Evolutionary conservation across 2,888 invertebrate genomes (phyloP).

Genomic region (Physocephala rufipes): DNA sequence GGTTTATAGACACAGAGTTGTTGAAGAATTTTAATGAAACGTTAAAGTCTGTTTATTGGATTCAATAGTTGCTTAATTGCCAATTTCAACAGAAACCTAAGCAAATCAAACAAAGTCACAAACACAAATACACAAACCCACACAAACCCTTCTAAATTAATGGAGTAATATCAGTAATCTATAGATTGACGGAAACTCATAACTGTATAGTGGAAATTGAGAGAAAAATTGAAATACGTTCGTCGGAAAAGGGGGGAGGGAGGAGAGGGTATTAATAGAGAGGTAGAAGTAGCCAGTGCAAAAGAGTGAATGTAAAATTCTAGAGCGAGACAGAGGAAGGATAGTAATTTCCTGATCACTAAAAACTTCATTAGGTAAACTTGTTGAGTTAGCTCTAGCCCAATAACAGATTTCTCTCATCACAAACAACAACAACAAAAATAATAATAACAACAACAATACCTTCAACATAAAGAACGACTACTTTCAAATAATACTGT

Average conservation of each 20-base stretch:
- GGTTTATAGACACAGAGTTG: no score
- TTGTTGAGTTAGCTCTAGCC: conserved; percentile 18
- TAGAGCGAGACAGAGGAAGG: conserved; percentile 21
- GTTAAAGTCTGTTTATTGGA: conserved; percentile 63
- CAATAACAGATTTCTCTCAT: no score
- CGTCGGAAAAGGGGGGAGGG: neutral
- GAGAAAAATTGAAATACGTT: neutral
- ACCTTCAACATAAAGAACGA: no score
- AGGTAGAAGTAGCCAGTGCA: neutral
- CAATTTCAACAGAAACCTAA: conserved; percentile 57
- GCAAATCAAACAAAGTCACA: neutral
- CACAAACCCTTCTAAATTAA: neutral
- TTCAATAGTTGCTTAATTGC: conserved; percentile 65
- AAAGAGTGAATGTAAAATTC: neutral
- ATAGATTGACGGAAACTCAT: conserved; percentile 8
- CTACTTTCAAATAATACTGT: no score
- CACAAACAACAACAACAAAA: no score
- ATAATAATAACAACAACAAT: no score
- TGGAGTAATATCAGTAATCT: neutral
- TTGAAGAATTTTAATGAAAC: conserved; percentile 56
- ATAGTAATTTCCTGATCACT: conserved; percentile 51
- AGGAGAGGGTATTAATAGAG: neutral
- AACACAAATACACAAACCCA: conserved; percentile 21
- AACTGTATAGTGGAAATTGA: neutral
- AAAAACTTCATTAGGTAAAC: conserved; percentile 59